Evolutionary conservation across 2,888 invertebrate species (phyloP).

Genomic region (Hypena proboscidalis): DNA sequence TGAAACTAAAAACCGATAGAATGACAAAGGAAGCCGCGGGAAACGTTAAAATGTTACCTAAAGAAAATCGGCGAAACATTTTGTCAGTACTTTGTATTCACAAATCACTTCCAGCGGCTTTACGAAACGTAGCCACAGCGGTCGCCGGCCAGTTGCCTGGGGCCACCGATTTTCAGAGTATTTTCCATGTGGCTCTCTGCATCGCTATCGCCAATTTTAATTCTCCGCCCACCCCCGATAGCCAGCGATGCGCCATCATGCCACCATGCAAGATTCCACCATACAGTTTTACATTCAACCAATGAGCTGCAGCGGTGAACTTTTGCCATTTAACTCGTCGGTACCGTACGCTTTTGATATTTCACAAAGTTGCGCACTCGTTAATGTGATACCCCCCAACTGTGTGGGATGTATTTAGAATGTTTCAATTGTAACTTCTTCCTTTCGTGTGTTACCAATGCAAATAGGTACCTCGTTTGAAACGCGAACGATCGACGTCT

Average conservation of each 20-base stretch:
- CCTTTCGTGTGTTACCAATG: constrained; percentile 43
- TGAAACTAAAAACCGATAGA: too few relatives aligned
- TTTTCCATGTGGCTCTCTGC: constrained; percentile 36
- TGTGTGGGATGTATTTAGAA: constrained; percentile 39
- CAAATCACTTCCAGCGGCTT: constrained; percentile 22
- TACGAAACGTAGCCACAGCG: constrained; percentile 13
- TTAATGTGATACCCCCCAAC: constrained; percentile 49
- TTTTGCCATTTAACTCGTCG: constrained; percentile 59
- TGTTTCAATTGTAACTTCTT: constrained; percentile 52
- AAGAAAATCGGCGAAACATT: too few relatives aligned
- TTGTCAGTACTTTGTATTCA: not conserved
- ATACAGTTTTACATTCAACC: constrained; percentile 47
- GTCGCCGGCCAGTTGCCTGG: constrained; percentile 30
- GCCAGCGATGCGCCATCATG: constrained; percentile 36
- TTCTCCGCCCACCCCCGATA: constrained; percentile 27
- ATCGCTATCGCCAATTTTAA: constrained; percentile 47
- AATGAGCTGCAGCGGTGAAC: constrained; percentile 51
- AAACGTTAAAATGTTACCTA: too few relatives aligned
- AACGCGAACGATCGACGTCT: constrained; percentile 33
- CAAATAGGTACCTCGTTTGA: constrained; percentile 36
- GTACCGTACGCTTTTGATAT: constrained; percentile 56
- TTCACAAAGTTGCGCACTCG: constrained; percentile 53
- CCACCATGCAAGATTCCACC: constrained; percentile 42
- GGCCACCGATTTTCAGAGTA: constrained; percentile 42
- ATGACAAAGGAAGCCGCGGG: too few relatives aligned